Evolutionary conservation across 2,888 invertebrate genomes (phyloP).

Genomic region (Eurytoma adleriae): DNA sequence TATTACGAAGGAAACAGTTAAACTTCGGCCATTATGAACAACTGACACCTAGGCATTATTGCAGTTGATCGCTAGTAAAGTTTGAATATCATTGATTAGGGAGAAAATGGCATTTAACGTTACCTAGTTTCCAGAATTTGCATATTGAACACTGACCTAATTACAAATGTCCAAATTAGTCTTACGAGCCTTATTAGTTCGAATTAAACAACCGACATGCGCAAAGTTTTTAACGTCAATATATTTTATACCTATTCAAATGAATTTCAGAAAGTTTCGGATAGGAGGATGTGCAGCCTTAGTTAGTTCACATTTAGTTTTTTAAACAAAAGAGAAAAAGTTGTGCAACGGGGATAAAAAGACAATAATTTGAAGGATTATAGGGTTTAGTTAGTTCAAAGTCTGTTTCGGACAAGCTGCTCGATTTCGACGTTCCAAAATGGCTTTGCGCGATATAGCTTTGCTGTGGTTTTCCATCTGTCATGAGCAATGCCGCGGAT

Average conservation of each 20-base stretch:
- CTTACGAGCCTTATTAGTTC: not conserved
- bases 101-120: slow-evolving; percentile 37
- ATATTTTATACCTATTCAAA: too few species aligned
- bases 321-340: not conserved
- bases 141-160: slow-evolving; percentile 17
- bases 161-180: not conserved
- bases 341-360: not conserved
- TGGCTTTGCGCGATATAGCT: slow-evolving; percentile 16
- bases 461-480: slow-evolving; percentile 35
- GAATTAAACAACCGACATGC: not conserved
- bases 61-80: slow-evolving; percentile 47
- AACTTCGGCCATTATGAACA: slow-evolving; percentile 53
- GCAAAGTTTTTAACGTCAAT: too few species aligned
- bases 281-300: not conserved
- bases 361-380: not conserved
- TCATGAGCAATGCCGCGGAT: slow-evolving; percentile 11
- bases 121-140: slow-evolving; percentile 1
- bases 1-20: slow-evolving; percentile 54
- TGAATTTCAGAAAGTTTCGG: not conserved
- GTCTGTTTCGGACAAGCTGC: not conserved
- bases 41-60: slow-evolving; percentile 53
- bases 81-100: slow-evolving; percentile 42
- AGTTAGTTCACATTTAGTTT: not conserved
- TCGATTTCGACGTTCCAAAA: slow-evolving; percentile 12
- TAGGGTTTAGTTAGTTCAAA: not conserved